phyloP scores from a whole-genome alignment of 2,888 invertebrate species.

The Odontothrips loti region DNA sequence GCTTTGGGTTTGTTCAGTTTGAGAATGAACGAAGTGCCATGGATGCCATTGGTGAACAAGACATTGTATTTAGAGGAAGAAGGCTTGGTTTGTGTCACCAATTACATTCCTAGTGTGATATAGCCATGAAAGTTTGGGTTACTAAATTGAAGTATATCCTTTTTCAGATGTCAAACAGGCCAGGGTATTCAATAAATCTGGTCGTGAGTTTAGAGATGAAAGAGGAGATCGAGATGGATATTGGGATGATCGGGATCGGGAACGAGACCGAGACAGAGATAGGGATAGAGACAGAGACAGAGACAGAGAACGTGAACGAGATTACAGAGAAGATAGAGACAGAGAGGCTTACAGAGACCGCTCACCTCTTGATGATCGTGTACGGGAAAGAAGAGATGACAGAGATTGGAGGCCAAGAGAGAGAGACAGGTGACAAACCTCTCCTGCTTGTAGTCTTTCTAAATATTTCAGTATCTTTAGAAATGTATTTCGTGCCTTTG shows the following conservation, averaged over 20 bases:
- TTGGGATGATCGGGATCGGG: not conserved
- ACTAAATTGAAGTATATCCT: not conserved
- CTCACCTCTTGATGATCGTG: not conserved
- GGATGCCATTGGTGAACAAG: conserved; percentile 70
- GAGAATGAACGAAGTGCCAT: conserved; percentile 69
- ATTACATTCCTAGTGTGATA: too few species aligned
- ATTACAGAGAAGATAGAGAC: conserved; percentile 41
- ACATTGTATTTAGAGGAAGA: conserved; percentile 66
- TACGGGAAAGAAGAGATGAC: conserved; percentile 8
- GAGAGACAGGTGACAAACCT: not conserved
- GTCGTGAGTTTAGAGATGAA: conserved; percentile 32
- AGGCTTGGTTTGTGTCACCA: conserved; percentile 52
- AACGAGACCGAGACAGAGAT: conserved; percentile 41
- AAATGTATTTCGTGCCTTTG: not conserved
- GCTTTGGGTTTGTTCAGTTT: conserved; percentile 86
- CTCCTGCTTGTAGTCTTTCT: not conserved
- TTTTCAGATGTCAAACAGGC: conserved; percentile 37
- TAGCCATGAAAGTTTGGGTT: too few species aligned
- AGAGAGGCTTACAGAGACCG: conserved; percentile 25
- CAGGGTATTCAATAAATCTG: conserved; percentile 30
- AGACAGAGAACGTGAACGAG: conserved; percentile 45
- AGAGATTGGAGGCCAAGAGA: conserved; percentile 29
- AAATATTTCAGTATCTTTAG: not conserved
- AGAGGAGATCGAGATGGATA: not conserved
- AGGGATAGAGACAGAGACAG: conserved; percentile 42